phyloP scores from a whole-genome alignment of 64 coral and sea anemone species.

The Dendronephthya gigantea region DNA sequence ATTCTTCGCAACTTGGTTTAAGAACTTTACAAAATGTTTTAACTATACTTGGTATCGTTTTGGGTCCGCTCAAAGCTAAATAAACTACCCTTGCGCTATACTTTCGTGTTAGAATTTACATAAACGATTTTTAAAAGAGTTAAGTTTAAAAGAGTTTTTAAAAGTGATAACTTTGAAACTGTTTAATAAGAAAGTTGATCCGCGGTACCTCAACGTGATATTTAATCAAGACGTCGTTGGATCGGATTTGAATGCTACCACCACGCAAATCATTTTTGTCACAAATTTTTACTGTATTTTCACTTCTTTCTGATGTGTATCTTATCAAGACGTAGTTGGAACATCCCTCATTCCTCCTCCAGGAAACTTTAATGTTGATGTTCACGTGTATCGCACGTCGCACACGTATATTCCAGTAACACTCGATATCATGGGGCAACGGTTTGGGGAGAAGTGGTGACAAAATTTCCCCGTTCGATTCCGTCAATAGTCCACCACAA shows the following conservation, averaged over 20 bases:
- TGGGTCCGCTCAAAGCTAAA: too few species aligned
- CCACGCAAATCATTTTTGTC: constrained; percentile 53
- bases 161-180: too few species aligned
- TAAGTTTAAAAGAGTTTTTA: too few species aligned
- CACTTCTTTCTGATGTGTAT: constrained; percentile 21
- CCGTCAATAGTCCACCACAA: constrained; percentile 37
- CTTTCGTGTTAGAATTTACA: too few species aligned
- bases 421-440: constrained; percentile 45
- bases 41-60: too few species aligned
- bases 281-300: constrained; percentile 42
- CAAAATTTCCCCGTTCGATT: constrained; percentile 37
- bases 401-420: constrained; percentile 59
- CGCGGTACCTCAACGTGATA: constrained; percentile 55
- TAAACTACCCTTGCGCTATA: too few species aligned
- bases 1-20: too few species aligned
- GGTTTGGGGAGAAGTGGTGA: constrained; percentile 53
- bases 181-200: background rate
- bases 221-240: constrained; percentile 35
- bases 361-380: constrained; percentile 44
- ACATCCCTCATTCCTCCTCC: constrained; percentile 60
- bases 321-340: constrained; percentile 47
- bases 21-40: too few species aligned
- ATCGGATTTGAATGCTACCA: constrained; percentile 37
- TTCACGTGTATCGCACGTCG: constrained; percentile 38
- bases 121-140: too few species aligned